Conservation (phyloP, 2,113 vertebrate genomes). For the Podarcis raffonei region DNA sequence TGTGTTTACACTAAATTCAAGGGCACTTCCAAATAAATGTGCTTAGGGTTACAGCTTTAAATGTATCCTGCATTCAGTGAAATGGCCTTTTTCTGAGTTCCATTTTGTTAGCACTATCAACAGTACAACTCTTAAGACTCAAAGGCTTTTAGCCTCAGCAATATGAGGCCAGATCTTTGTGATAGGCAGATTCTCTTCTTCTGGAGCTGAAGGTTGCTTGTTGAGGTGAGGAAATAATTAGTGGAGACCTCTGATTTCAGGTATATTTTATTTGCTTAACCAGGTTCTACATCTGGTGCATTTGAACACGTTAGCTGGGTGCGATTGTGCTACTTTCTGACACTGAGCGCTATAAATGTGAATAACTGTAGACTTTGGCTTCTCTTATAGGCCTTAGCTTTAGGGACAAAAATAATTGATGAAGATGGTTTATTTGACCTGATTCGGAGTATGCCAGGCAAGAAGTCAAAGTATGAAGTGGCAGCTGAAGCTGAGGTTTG, state of each 20-base stretch:
- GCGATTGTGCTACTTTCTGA: neutral
- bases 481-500: constrained; percentile 90
- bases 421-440: constrained; percentile 92
- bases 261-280: neutral
- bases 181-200: neutral
- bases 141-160: neutral
- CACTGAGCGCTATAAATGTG: neutral
- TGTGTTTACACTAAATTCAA: too few species aligned
- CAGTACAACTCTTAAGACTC: neutral
- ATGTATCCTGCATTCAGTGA: too few species aligned
- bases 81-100: too few species aligned
- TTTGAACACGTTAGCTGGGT: neutral
- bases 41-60: too few species aligned
- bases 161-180: neutral
- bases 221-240: neutral
- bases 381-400: constrained; percentile 82
- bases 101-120: too few species aligned
- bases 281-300: neutral
- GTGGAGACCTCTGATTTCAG: neutral
- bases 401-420: constrained; percentile 90
- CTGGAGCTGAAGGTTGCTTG: neutral
- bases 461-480: constrained; percentile 94
- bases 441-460: constrained; percentile 92
- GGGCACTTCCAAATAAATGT: too few species aligned
- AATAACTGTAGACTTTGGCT: constrained; percentile 17